Percentiles rank a stretch among this genome's conserved stretches.
Conservation (phyloP, 2,888 invertebrate genomes). For the Caenorhabditis uteleia region DNA sequence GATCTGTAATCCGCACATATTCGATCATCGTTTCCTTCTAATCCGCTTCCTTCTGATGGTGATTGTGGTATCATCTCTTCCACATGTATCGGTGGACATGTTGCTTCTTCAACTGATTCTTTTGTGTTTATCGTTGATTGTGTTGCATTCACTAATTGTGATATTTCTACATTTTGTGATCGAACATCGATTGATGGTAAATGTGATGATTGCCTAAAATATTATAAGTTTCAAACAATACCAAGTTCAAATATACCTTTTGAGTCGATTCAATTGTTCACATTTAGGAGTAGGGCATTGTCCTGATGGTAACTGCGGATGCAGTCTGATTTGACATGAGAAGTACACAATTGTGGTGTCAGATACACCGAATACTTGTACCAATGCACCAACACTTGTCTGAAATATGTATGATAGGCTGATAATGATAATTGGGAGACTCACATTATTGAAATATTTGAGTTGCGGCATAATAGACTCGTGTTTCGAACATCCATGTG, state of each 20-base stretch:
- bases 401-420: conserved; percentile 23
- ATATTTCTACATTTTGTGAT: conserved; percentile 46
- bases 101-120: neutral
- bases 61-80: conserved; percentile 9
- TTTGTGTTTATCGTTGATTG: neutral
- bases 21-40: neutral
- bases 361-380: conserved; percentile 60
- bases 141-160: conserved; percentile 24
- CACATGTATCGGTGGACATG: conserved; percentile 25
- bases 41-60: neutral
- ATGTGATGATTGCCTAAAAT: conserved; percentile 2
- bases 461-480: conserved; percentile 51
- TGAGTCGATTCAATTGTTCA: conserved; percentile 9
- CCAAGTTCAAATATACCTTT: neutral
- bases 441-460: conserved; percentile 48
- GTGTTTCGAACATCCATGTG: conserved; percentile 54
- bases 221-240: no score
- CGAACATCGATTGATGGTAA: conserved; percentile 42
- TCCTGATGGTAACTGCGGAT: conserved; percentile 39
- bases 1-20: conserved; percentile 30
- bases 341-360: conserved; percentile 55
- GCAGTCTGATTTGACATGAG: conserved; percentile 57
- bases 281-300: conserved; percentile 34
- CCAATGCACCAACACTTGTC: conserved; percentile 46
- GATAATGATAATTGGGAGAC: neutral